Conservation (phyloP, 2,113 vertebrate genomes). For the Callocephalon fimbriatum region DNA sequence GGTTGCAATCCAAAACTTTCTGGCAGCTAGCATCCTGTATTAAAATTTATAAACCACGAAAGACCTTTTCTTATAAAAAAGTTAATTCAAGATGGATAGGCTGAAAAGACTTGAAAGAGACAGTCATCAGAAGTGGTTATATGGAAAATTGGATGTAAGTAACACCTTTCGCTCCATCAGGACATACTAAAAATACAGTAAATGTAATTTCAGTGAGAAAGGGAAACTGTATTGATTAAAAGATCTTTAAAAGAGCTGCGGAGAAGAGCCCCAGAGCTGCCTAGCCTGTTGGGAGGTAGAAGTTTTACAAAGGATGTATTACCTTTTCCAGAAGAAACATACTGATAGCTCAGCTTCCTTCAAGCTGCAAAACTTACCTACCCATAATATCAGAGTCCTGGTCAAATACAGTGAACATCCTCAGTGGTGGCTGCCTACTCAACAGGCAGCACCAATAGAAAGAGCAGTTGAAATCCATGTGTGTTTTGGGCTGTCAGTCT, state of each 20-base stretch:
- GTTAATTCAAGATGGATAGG: slow-evolving; percentile 77
- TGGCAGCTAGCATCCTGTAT: slow-evolving; percentile 80
- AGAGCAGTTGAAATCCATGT: not conserved
- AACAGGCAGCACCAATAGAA: not conserved
- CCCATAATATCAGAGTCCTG: not conserved
- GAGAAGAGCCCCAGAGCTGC: not conserved
- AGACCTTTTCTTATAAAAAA: slow-evolving; percentile 79
- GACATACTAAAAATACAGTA: slow-evolving; percentile 77
- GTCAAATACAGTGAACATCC: not conserved
- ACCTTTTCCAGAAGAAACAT: not conserved
- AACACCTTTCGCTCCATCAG: slow-evolving; percentile 64
- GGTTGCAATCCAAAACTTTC: slow-evolving; percentile 77
- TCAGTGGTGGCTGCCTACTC: not conserved
- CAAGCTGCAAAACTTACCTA: not conserved
- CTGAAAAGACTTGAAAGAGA: slow-evolving; percentile 72
- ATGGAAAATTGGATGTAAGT: slow-evolving; percentile 78
- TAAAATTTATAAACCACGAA: slow-evolving; percentile 84
- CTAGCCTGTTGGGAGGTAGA: not conserved
- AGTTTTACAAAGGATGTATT: not conserved
- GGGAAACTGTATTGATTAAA: slow-evolving; percentile 49
- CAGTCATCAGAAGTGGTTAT: slow-evolving; percentile 77
- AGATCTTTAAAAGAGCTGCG: slow-evolving; percentile 49
- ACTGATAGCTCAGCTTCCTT: not conserved
- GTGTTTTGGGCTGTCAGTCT: not conserved
- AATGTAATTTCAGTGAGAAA: slow-evolving; percentile 70